These are phyloP conservation scores for Anolis apletophallus DNA, from an alignment of 2,797 vertebrate species.

Conservation along the genomic window DNA sequence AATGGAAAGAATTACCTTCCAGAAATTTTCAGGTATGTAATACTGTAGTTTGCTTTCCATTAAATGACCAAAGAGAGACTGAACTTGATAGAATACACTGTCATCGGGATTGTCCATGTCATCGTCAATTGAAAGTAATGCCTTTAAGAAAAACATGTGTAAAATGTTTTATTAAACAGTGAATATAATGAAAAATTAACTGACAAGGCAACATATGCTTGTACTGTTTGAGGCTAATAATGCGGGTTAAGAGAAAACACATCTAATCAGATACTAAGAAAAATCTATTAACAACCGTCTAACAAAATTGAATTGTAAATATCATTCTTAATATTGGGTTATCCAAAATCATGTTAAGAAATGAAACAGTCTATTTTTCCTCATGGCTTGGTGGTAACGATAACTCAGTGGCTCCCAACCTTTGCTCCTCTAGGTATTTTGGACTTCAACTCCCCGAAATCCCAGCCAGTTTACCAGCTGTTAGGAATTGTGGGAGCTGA, in stretches of 20 bases:
- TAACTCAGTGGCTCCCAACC: background rate
- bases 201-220: background rate
- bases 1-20: conserved; percentile 87
- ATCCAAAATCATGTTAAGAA: conserved; percentile 16
- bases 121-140: conserved; percentile 95
- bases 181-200: background rate
- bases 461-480: too few relatives aligned
- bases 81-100: conserved; percentile 98
- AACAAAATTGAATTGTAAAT: background rate
- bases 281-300: background rate
- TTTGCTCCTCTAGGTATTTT: too few relatives aligned
- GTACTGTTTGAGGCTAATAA: background rate
- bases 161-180: background rate
- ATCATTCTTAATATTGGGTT: background rate
- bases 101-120: conserved; percentile 97
- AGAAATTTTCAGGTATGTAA: conserved; percentile 97
- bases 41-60: conserved; percentile 99
- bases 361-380: background rate
- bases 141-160: conserved; percentile 74
- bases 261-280: background rate
- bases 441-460: too few relatives aligned
- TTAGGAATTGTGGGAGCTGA: too few relatives aligned
- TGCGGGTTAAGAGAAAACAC: background rate
- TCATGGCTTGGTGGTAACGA: background rate
- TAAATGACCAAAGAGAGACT: conserved; percentile 96